Conservation (phyloP, 2,888 invertebrate genomes). For the Leptinotarsa haldemani region DNA sequence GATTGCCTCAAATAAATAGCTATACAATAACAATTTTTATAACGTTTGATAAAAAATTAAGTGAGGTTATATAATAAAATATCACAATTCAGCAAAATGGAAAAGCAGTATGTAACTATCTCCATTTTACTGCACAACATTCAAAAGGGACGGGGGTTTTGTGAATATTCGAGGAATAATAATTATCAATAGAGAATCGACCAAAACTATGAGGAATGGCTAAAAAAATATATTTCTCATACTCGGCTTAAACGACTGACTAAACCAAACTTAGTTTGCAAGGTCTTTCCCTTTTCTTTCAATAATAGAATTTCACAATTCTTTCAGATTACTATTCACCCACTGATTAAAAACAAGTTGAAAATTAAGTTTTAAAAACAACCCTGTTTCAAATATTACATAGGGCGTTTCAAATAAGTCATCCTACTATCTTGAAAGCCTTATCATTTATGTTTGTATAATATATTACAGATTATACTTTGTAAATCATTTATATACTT, state of each 20-base stretch:
- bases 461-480: no score
- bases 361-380: no score
- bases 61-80: slow-evolving; percentile 21
- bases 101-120: background rate
- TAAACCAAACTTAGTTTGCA: background rate
- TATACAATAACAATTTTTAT: slow-evolving; percentile 18
- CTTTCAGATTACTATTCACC: no score
- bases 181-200: background rate
- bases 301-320: no score
- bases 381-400: no score
- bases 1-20: slow-evolving; percentile 18
- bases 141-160: slow-evolving; percentile 9
- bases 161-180: background rate
- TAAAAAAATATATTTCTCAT: background rate
- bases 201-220: background rate
- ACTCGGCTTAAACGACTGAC: background rate
- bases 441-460: no score
- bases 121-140: background rate
- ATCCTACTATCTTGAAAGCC: no score
- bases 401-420: no score
- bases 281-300: no score
- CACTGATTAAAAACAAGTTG: no score
- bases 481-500: no score
- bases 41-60: slow-evolving; percentile 25
- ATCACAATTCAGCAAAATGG: slow-evolving; percentile 20